A percentile compares a stretch with the other conserved stretches of the same genome.
These are phyloP conservation scores for Poecilia gillii DNA, from an alignment of 2,797 vertebrate species.

Conservation along the genomic window DNA sequence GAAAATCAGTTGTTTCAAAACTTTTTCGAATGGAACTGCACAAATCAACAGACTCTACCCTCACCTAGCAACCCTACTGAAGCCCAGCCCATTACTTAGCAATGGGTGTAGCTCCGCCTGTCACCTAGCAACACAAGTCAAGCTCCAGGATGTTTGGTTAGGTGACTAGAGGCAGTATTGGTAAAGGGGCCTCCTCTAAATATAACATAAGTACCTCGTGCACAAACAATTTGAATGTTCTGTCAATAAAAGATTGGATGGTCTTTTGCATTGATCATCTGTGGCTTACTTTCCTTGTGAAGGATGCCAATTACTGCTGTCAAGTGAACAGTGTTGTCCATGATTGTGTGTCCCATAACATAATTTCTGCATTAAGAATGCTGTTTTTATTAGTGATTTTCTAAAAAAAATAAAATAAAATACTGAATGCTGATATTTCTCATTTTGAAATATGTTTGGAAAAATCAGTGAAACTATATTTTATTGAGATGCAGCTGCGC, in stretches of 20 bases:
- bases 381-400: not conserved
- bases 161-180: not conserved
- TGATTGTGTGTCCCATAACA: not conserved
- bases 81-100: too few relatives aligned
- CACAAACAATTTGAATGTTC: not conserved
- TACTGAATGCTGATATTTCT: not conserved
- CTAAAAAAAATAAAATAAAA: not conserved
- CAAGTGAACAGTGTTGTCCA: not conserved
- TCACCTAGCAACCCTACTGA: too few relatives aligned
- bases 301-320: not conserved
- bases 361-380: not conserved
- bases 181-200: not conserved
- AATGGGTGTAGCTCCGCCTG: too few relatives aligned
- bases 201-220: not conserved
- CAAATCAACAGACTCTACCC: too few relatives aligned
- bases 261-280: not conserved
- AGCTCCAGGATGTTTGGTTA: not conserved
- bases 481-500: not conserved
- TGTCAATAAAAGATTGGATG: not conserved
- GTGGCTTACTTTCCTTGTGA: not conserved
- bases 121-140: too few relatives aligned
- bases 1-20: too few relatives aligned
- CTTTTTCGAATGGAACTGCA: too few relatives aligned
- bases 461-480: not conserved
- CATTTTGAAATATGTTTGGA: not conserved